These are phyloP conservation scores for Polypterus bichir DNA, from an alignment of 2,113 vertebrate genomes.

Conservation along the genomic window DNA sequence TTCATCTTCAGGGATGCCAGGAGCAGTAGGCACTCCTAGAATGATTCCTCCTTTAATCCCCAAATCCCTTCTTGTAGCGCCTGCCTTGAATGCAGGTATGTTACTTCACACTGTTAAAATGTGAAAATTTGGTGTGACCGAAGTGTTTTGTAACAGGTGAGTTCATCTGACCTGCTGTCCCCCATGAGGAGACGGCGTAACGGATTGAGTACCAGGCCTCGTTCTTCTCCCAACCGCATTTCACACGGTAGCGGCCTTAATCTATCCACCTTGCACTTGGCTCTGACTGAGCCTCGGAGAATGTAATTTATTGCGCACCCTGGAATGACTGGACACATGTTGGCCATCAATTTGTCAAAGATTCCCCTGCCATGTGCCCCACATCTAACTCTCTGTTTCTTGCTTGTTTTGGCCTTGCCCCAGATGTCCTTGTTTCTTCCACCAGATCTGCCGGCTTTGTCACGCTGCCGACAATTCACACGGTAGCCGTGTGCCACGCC, in stretches of 20 bases:
- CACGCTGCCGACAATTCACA: constrained; percentile 27
- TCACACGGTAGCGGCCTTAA: constrained; percentile 47
- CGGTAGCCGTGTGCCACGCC: constrained; percentile 16
- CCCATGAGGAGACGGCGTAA: constrained; percentile 36
- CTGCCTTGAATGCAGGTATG: constrained; percentile 13
- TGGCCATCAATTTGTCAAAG: constrained; percentile 36
- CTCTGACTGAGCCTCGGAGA: constrained; percentile 32
- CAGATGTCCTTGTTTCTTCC: constrained; percentile 27
- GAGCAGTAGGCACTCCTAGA: too few relatives aligned
- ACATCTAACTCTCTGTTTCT: constrained; percentile 22
- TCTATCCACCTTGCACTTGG: constrained; percentile 34
- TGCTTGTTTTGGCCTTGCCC: constrained; percentile 19
- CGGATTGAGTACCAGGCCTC: constrained; percentile 26
- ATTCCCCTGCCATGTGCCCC: constrained; percentile 13
- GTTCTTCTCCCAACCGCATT: constrained; percentile 36
- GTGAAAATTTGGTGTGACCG: too few relatives aligned
- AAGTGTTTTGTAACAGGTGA: too few relatives aligned
- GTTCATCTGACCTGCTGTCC: constrained; percentile 1
- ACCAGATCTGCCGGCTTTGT: constrained; percentile 31
- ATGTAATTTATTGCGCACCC: constrained; percentile 41
- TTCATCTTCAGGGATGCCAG: too few relatives aligned
- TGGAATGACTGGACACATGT: constrained; percentile 44
- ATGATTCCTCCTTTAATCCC: too few relatives aligned
- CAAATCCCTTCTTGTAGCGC: too few relatives aligned
- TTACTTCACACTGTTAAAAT: neutral